A percentile compares a stretch with the other conserved stretches of the same genome.
These are phyloP conservation scores for Suncus etruscus DNA, from an alignment of 2,113 vertebrate genomes.

Conservation along the genomic window DNA sequence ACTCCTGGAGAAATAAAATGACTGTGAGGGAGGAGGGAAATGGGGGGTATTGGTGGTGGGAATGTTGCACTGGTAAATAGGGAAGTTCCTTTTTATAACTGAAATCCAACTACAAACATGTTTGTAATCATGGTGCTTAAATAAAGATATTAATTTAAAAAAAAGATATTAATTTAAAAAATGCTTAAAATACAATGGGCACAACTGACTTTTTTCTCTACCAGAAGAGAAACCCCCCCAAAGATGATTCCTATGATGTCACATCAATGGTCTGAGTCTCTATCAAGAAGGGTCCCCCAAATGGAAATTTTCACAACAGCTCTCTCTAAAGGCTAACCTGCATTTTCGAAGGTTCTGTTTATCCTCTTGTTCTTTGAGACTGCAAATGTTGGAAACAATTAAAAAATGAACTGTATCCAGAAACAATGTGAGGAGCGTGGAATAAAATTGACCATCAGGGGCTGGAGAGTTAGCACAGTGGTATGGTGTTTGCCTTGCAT, in stretches of 20 bases:
- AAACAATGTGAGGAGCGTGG: conserved; percentile 2
- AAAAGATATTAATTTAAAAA: too few species aligned
- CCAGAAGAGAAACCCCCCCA: not conserved
- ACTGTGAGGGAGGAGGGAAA: too few species aligned
- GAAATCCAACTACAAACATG: too few species aligned
- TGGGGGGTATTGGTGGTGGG: too few species aligned
- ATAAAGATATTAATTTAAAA: too few species aligned
- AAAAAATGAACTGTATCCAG: conserved; percentile 43
- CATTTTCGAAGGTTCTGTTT: not conserved
- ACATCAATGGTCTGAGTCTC: not conserved
- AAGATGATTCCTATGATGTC: not conserved
- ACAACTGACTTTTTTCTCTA: not conserved
- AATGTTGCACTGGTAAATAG: too few species aligned
- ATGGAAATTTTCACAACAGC: conserved; percentile 27
- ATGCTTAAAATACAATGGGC: not conserved
- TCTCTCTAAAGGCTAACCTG: conserved; percentile 28
- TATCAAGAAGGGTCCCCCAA: not conserved
- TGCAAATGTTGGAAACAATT: conserved; percentile 49
- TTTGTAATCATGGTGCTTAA: too few species aligned
- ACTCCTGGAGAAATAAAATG: too few species aligned
- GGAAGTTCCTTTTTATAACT: too few species aligned
- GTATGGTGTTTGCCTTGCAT: too few species aligned
- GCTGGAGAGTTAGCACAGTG: too few species aligned
- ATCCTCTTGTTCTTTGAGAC: not conserved
- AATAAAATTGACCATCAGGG: too few species aligned